These are phyloP conservation scores for Idaea aversata DNA, from an alignment of 2,888 invertebrate species.

Conservation along the genomic window DNA sequence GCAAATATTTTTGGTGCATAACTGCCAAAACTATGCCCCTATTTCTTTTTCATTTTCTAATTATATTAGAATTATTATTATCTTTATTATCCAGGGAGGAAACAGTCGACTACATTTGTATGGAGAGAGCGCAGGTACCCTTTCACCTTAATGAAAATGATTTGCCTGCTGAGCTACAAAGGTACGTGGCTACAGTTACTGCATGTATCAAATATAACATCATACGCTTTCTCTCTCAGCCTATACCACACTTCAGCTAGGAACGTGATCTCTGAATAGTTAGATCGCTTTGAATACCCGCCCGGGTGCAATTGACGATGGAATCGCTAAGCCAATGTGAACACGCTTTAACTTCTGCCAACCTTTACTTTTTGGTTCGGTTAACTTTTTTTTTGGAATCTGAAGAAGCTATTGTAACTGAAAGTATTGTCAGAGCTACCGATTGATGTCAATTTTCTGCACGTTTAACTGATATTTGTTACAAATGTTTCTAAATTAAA, in stretches of 20 bases:
- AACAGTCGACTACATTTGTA: too few species aligned
- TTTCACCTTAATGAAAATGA: too few species aligned
- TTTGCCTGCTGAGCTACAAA: not conserved
- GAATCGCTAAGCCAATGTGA: conserved; percentile 64
- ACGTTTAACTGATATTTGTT: conserved; percentile 9
- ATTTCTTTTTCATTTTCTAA: too few species aligned
- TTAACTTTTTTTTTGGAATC: conserved; percentile 30
- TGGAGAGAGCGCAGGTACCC: too few species aligned
- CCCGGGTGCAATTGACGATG: conserved; percentile 71
- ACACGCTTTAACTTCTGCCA: conserved; percentile 48
- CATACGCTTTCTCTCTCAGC: conserved; percentile 21
- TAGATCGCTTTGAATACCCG: conserved; percentile 71
- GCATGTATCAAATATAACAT: not conserved
- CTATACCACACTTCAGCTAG: conserved; percentile 32
- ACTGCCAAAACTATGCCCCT: too few species aligned
- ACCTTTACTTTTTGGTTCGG: conserved; percentile 44
- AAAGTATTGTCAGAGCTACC: conserved; percentile 13
- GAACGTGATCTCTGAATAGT: conserved; percentile 72
- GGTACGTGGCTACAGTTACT: too few species aligned
- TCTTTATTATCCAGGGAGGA: too few species aligned
- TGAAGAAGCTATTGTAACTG: conserved; percentile 18
- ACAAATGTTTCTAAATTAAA: conserved; percentile 9
- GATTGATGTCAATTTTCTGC: conserved; percentile 9
- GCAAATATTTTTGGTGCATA: too few species aligned
- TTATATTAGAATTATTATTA: too few species aligned